phyloP scores from a whole-genome alignment of 2,113 vertebrate genomes.

The Amphiprion percula region DNA sequence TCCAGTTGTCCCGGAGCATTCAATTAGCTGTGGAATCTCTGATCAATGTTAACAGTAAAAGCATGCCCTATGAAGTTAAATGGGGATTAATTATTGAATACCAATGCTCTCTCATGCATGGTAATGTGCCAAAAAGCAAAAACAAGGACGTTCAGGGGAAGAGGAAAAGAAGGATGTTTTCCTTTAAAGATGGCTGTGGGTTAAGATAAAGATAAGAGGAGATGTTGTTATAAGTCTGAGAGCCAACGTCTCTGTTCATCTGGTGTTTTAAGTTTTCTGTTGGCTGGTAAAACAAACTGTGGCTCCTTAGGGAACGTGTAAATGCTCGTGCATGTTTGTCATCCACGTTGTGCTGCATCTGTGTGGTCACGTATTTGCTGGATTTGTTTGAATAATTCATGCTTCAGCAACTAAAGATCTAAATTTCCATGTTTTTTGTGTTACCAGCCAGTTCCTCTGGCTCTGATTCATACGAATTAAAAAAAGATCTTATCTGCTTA shows the following conservation, averaged over 20 bases:
- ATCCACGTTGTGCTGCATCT: background rate
- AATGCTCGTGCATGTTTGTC: conserved; percentile 16
- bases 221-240: conserved; percentile 18
- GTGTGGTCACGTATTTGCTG: conserved; percentile 22
- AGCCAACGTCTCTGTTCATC: conserved; percentile 27
- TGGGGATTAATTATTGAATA: conserved; percentile 72
- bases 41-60: conserved; percentile 69
- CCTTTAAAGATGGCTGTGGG: conserved; percentile 60
- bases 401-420: conserved; percentile 4
- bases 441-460: background rate
- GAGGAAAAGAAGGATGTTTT: conserved; percentile 45
- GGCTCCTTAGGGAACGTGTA: conserved; percentile 10
- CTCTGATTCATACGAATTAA: too few relatives aligned
- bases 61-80: conserved; percentile 69
- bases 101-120: conserved; percentile 45
- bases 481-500: background rate
- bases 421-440: background rate
- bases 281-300: conserved; percentile 27
- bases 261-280: conserved; percentile 45
- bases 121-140: conserved; percentile 61
- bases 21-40: conserved; percentile 67
- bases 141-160: conserved; percentile 56
- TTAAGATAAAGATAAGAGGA: conserved; percentile 51
- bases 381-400: conserved; percentile 32
- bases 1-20: conserved; percentile 60